A percentile compares a stretch with the other conserved stretches of the same genome.
These are phyloP conservation scores for Panzeria rudis DNA, from an alignment of 2,888 invertebrate species.

Conservation along the genomic window DNA sequence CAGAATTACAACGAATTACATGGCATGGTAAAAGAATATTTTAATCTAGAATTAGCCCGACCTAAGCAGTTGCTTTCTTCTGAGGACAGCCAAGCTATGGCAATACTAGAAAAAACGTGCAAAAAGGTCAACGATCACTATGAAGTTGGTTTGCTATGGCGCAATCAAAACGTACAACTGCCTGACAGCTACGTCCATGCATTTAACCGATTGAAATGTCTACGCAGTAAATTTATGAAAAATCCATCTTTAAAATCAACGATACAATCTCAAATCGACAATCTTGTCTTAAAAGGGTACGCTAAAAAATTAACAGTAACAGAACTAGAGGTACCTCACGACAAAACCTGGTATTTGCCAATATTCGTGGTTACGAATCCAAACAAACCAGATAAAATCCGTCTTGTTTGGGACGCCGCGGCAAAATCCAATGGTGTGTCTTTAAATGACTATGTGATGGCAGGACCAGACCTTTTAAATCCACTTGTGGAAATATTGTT, in stretches of 20 bases:
- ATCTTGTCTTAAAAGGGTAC: slow-evolving; percentile 11
- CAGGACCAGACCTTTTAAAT: too few species aligned
- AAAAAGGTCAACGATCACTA: slow-evolving; percentile 31
- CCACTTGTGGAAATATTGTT: too few species aligned
- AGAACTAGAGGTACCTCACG: too few species aligned
- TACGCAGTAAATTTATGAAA: not conserved
- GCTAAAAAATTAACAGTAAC: too few species aligned
- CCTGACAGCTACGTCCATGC: slow-evolving; percentile 9
- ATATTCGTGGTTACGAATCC: too few species aligned
- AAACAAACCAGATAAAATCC: too few species aligned
- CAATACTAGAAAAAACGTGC: slow-evolving; percentile 30
- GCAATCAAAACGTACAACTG: not conserved
- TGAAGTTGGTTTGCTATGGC: slow-evolving; percentile 51
- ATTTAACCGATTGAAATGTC: slow-evolving; percentile 13
- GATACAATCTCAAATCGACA: not conserved
- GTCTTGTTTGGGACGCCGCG: too few species aligned
- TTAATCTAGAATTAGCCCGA: not conserved
- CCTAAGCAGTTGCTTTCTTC: not conserved
- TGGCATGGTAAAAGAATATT: too few species aligned
- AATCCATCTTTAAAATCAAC: not conserved
- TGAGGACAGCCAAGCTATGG: slow-evolving; percentile 28
- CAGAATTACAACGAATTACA: too few species aligned
- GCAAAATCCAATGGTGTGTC: too few species aligned
- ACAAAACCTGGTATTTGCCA: too few species aligned
- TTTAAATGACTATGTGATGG: too few species aligned